phyloP scores from a whole-genome alignment of 2,113 vertebrate genomes.

The Sprattus sprattus region DNA sequence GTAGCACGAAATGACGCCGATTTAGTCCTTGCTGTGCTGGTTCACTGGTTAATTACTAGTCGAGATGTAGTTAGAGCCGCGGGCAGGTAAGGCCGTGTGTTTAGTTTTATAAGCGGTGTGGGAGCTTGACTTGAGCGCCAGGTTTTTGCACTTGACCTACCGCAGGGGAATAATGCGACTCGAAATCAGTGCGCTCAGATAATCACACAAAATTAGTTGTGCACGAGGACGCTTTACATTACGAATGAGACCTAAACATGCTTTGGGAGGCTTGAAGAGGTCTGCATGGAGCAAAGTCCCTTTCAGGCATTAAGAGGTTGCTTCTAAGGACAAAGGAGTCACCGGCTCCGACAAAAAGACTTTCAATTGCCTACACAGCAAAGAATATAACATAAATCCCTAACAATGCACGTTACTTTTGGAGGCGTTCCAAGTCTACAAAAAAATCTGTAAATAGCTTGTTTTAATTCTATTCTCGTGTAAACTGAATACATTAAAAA shows the following conservation, averaged over 20 bases:
- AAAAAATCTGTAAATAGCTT: neutral
- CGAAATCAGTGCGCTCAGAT: slow-evolving; percentile 74
- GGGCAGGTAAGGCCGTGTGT: neutral
- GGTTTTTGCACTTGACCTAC: slow-evolving; percentile 82
- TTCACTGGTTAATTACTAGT: neutral
- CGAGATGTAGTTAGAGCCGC: neutral
- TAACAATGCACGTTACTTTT: neutral
- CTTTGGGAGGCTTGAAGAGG: slow-evolving; percentile 68
- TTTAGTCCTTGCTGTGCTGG: neutral
- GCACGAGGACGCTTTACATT: slow-evolving; percentile 72
- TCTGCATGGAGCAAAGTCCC: slow-evolving; percentile 63
- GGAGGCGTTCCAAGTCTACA: slow-evolving; percentile 49
- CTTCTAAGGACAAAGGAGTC: slow-evolving; percentile 63
- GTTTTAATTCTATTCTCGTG: neutral
- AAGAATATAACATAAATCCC: slow-evolving; percentile 30
- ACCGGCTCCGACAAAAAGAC: slow-evolving; percentile 70
- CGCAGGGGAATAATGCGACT: slow-evolving; percentile 75
- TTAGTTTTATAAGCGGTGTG: slow-evolving; percentile 27
- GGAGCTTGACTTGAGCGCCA: slow-evolving; percentile 55
- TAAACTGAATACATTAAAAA: neutral
- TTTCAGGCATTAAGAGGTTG: slow-evolving; percentile 71
- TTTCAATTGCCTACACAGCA: slow-evolving; percentile 57
- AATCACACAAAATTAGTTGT: slow-evolving; percentile 71
- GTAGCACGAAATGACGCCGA: neutral
- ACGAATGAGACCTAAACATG: slow-evolving; percentile 76